Evolutionary conservation across 1,140 invertebrate genomes (phyloP).

Genomic region (Drosophila tsacasi): DNA sequence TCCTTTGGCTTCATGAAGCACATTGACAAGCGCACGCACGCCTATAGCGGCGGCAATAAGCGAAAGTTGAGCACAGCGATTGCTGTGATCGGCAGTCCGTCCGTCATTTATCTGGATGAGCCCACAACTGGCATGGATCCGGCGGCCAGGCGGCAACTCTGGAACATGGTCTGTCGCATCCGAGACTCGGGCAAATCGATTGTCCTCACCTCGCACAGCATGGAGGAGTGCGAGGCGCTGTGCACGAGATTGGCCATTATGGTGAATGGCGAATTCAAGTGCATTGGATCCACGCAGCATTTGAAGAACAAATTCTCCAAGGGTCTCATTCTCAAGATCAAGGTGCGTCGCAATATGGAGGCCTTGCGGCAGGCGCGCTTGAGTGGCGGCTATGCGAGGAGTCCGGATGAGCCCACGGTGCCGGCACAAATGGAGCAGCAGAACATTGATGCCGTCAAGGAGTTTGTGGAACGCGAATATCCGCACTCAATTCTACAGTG

Average conservation of each 20-base stretch:
- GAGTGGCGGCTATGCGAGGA: conserved; percentile 29
- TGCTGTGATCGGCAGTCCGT: conserved; percentile 95
- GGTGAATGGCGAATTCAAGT: conserved; percentile 93
- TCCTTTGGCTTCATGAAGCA: conserved; percentile 85
- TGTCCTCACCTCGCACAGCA: conserved; percentile 92
- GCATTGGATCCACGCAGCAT: conserved; percentile 90
- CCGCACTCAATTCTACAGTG: conserved; percentile 84
- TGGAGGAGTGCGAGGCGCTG: conserved; percentile 95
- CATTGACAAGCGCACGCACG: conserved; percentile 86
- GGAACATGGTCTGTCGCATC: conserved; percentile 89
- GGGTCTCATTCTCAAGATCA: conserved; percentile 87
- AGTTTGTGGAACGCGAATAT: conserved; percentile 85
- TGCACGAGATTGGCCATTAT: conserved; percentile 95
- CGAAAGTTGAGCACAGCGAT: conserved; percentile 97
- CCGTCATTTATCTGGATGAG: conserved; percentile 95
- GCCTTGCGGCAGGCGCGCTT: conserved; percentile 24
- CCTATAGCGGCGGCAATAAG: conserved; percentile 97
- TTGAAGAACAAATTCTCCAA: conserved; percentile 89
- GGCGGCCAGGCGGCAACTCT: conserved; percentile 91
- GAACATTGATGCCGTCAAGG: conserved; percentile 74
- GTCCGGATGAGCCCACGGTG: conserved; percentile 45
- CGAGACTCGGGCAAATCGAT: conserved; percentile 89
- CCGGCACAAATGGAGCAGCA: conserved; percentile 40
- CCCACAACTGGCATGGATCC: conserved; percentile 94
- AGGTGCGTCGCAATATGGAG: conserved; percentile 56